These are phyloP conservation scores for Oryctolagus cuniculus DNA, from an alignment of 2,113 vertebrate genomes.

Conservation along the genomic window mOryCun1.1 NC_091440.1:132546501-132547000, in stretches of 20 bases:
- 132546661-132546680: neutral
- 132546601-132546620: neutral
- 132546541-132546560: neutral
- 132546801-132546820: too few species aligned
- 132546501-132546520: neutral
- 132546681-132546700: neutral
- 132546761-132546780: neutral
- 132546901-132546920: neutral
- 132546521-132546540: neutral
- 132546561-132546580: neutral
- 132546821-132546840: neutral
- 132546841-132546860: neutral
- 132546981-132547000: neutral
- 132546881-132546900: neutral
- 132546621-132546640: neutral
- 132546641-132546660: neutral
- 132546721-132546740: neutral
- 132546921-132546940: neutral
- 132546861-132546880: neutral
- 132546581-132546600: neutral
- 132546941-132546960: neutral
- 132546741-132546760: neutral
- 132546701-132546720: neutral
- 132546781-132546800: fast-evolving
- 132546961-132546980: neutral